Percentiles rank a stretch among this genome's conserved stretches.
Evolutionary conservation across 1,140 invertebrate genomes (phyloP).

Genomic region (Apis laboriosa): DNA sequence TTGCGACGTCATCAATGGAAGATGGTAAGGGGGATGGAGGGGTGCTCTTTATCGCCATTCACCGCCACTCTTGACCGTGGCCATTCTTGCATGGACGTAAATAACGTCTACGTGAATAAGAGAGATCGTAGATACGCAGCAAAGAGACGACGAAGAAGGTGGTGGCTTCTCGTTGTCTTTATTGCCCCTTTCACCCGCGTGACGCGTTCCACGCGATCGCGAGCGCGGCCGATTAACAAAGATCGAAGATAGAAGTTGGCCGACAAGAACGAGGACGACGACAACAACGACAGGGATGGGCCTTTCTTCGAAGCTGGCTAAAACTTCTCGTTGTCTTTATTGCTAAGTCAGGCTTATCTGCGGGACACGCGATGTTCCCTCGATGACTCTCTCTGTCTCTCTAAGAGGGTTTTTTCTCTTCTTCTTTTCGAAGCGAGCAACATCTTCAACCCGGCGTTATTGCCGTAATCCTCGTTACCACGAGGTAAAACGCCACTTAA

Average conservation of each 20-base stretch:
- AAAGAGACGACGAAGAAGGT: slow-evolving; percentile 43
- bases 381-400: slow-evolving; percentile 55
- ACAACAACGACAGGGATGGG: slow-evolving; percentile 9
- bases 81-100: slow-evolving; percentile 56
- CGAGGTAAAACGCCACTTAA: background rate
- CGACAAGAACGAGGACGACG: slow-evolving; percentile 35
- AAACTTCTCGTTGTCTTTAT: slow-evolving; percentile 69
- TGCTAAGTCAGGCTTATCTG: slow-evolving; percentile 66
- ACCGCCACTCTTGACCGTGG: slow-evolving; percentile 52
- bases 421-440: background rate
- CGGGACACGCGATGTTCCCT: slow-evolving; percentile 64
- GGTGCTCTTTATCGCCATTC: slow-evolving; percentile 55
- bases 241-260: slow-evolving; percentile 62
- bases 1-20: slow-evolving; percentile 28
- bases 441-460: slow-evolving; percentile 6
- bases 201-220: slow-evolving; percentile 51
- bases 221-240: slow-evolving; percentile 69
- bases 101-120: slow-evolving; percentile 56
- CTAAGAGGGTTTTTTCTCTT: slow-evolving; percentile 49
- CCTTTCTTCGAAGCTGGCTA: slow-evolving; percentile 29
- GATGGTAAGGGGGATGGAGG: slow-evolving; percentile 26
- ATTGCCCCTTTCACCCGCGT: slow-evolving; percentile 53
- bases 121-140: slow-evolving; percentile 59
- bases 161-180: slow-evolving; percentile 44
- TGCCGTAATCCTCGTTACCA: slow-evolving; percentile 19